Evolutionary conservation across 2,888 invertebrate species (phyloP).

Genomic region (Mantis religiosa): DNA sequence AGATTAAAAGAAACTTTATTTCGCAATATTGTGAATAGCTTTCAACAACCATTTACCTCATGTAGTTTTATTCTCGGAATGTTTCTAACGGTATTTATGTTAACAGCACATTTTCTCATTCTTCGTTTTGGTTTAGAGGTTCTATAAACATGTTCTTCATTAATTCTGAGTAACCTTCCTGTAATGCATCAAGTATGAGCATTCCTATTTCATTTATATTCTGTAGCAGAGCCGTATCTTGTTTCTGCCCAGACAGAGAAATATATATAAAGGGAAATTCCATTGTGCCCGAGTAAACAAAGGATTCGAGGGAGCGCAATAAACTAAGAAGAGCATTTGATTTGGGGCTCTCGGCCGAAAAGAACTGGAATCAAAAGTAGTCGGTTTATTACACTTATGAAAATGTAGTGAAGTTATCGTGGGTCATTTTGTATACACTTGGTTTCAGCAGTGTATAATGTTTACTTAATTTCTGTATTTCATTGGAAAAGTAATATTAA

Average conservation of each 20-base stretch:
- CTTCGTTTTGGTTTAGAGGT: too few relatives aligned
- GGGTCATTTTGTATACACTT: too few relatives aligned
- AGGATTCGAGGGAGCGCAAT: background rate
- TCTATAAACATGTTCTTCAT: background rate
- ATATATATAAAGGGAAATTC: background rate
- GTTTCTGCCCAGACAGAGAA: background rate
- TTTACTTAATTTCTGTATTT: too few relatives aligned
- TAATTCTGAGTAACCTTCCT: background rate
- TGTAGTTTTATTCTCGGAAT: too few relatives aligned
- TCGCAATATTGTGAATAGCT: too few relatives aligned
- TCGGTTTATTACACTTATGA: background rate
- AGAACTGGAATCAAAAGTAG: background rate
- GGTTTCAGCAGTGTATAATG: too few relatives aligned
- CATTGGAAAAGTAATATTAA: too few relatives aligned
- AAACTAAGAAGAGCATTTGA: background rate
- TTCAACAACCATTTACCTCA: too few relatives aligned
- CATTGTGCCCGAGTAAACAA: background rate
- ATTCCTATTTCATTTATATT: background rate
- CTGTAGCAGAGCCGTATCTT: background rate
- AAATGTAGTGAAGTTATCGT: background rate
- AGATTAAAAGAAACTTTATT: too few relatives aligned
- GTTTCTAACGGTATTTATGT: too few relatives aligned
- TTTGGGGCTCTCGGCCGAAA: background rate
- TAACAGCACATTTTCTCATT: too few relatives aligned
- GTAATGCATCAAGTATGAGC: background rate